A percentile compares a stretch with the other conserved stretches of the same genome.
These are phyloP conservation scores for Chanos chanos DNA, from an alignment of 2,797 vertebrate species.

Conservation along the genomic window DNA sequence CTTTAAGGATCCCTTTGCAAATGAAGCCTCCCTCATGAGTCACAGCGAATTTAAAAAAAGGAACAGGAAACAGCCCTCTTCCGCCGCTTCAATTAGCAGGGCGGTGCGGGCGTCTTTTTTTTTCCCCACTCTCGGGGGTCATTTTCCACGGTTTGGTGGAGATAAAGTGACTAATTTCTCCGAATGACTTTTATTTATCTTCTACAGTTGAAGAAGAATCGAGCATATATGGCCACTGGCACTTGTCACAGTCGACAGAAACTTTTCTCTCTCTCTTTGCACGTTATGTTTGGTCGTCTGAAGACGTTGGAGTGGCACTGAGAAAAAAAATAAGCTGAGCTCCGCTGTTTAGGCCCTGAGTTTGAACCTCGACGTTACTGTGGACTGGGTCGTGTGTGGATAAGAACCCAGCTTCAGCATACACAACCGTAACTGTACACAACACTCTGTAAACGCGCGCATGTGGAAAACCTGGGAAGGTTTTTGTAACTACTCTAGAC, in stretches of 20 bases:
- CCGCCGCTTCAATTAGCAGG: slow-evolving; percentile 42
- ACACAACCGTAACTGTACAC: too few relatives aligned
- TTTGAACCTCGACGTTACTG: too few relatives aligned
- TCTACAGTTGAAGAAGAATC: slow-evolving; percentile 31
- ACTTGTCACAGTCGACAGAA: slow-evolving; percentile 43
- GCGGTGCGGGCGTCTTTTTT: slow-evolving; percentile 31
- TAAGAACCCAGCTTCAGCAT: too few relatives aligned
- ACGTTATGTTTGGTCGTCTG: too few relatives aligned
- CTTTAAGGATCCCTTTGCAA: slow-evolving; percentile 19
- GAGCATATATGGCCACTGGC: slow-evolving; percentile 31
- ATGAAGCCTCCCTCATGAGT: slow-evolving; percentile 29
- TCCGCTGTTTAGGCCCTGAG: too few relatives aligned
- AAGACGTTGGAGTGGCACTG: too few relatives aligned
- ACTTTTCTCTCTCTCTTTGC: slow-evolving; percentile 12
- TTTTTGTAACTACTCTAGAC: too few relatives aligned
- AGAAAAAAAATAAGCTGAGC: too few relatives aligned
- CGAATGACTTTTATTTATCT: slow-evolving; percentile 41
- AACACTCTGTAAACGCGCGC: too few relatives aligned
- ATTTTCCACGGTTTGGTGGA: slow-evolving; percentile 41
- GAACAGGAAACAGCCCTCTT: slow-evolving; percentile 34
- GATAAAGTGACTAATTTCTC: slow-evolving; percentile 37
- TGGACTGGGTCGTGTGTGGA: too few relatives aligned
- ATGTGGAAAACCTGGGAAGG: too few relatives aligned
- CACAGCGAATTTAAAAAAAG: slow-evolving; percentile 35
- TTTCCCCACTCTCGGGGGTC: slow-evolving; percentile 27